phyloP scores from a whole-genome alignment of 2,888 invertebrate species.

The Pollenia griseotomentosa region DNA sequence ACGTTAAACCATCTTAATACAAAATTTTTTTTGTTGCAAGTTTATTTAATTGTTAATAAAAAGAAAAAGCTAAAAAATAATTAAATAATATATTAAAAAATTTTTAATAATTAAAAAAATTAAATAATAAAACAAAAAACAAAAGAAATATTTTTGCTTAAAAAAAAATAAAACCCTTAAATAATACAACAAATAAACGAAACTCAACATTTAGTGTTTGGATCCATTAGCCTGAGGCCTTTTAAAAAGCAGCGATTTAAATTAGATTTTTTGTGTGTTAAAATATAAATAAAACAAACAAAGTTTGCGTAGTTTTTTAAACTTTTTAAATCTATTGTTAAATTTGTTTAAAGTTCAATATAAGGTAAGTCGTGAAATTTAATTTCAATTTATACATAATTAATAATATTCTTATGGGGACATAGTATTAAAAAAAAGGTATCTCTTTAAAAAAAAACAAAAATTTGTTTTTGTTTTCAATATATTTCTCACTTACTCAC shows the following conservation, averaged over 20 bases:
- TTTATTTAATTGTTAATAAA: too few relatives aligned
- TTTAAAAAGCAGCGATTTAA: conserved; percentile 52
- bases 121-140: neutral
- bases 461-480: too few relatives aligned
- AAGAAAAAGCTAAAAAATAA: neutral
- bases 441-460: too few relatives aligned
- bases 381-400: too few relatives aligned
- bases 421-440: too few relatives aligned
- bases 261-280: conserved; percentile 26
- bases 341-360: conserved; percentile 27
- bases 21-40: neutral
- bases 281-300: neutral
- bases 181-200: neutral
- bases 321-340: conserved; percentile 36
- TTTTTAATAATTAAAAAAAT: neutral
- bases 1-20: neutral
- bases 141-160: neutral
- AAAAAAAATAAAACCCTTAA: neutral
- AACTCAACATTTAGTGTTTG: conserved; percentile 34
- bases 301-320: conserved; percentile 43
- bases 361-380: conserved; percentile 21
- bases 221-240: conserved; percentile 55
- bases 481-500: too few relatives aligned
- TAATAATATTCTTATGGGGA: too few relatives aligned
- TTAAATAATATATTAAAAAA: too few relatives aligned